A percentile compares a stretch with the other conserved stretches of the same genome.
Conservation (phyloP, 2,888 invertebrate species). For the Eretmocerus hayati region DNA sequence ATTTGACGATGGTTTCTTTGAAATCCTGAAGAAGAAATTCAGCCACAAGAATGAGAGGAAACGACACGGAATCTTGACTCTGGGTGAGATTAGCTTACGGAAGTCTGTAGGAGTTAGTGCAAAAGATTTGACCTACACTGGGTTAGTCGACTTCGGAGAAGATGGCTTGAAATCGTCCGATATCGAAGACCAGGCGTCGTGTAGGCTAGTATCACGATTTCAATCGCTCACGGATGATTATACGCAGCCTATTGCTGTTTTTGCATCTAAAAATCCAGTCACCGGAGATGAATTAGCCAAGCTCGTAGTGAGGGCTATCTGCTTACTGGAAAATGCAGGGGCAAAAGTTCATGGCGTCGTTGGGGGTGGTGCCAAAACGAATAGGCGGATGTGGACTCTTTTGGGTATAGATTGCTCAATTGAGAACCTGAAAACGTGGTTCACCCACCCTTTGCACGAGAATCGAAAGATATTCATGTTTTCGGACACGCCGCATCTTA, state of each 20-base stretch:
- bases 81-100: slow-evolving; percentile 24
- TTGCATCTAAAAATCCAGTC: slow-evolving; percentile 23
- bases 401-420: background rate
- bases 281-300: slow-evolving; percentile 19
- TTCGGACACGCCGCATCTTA: slow-evolving; percentile 7
- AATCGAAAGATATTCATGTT: slow-evolving; percentile 12
- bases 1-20: slow-evolving; percentile 22
- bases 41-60: slow-evolving; percentile 7
- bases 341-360: slow-evolving; percentile 10
- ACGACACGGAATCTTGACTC: slow-evolving; percentile 17
- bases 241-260: slow-evolving; percentile 24
- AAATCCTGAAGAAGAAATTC: slow-evolving; percentile 5
- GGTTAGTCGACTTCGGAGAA: slow-evolving; percentile 24
- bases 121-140: slow-evolving; percentile 20
- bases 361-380: slow-evolving; percentile 9
- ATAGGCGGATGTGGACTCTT: slow-evolving; percentile 5
- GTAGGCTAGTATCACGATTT: slow-evolving; percentile 22
- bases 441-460: slow-evolving; percentile 8
- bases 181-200: slow-evolving; percentile 17
- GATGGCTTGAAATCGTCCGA: slow-evolving; percentile 13
- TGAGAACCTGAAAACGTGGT: slow-evolving; percentile 3
- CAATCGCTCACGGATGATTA: slow-evolving; percentile 20
- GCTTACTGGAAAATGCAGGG: slow-evolving; percentile 4
- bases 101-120: slow-evolving; percentile 20
- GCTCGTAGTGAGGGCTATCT: slow-evolving; percentile 17